Conservation (phyloP, 2,888 invertebrate species). For the Xylota sylvarum region DNA sequence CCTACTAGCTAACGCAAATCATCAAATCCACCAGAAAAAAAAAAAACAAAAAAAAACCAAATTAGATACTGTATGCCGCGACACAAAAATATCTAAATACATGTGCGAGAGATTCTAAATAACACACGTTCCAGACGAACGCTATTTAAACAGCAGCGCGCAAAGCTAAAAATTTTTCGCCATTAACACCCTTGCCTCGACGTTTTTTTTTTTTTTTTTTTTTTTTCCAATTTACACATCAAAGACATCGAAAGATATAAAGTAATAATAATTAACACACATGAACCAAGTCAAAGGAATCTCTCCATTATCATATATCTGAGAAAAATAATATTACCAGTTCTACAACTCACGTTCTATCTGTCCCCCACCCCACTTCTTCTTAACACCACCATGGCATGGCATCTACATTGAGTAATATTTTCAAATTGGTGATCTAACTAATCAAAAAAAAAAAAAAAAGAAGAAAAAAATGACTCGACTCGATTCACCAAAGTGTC, state of each 20-base stretch:
- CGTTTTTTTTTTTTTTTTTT: no score
- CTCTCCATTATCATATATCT: constrained; percentile 15
- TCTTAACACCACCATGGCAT: no score
- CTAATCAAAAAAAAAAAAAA: constrained; percentile 6
- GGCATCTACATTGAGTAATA: constrained; percentile 12
- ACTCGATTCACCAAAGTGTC: constrained; percentile 10
- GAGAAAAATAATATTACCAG: neutral
- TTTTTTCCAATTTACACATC: constrained; percentile 21
- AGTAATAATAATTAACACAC: constrained; percentile 22
- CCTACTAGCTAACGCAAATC: neutral
- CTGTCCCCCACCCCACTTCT: no score
- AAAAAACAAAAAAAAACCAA: no score
- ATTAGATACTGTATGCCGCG: neutral
- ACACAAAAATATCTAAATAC: neutral
- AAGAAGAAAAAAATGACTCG: neutral
- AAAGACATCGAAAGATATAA: neutral
- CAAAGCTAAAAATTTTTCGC: constrained; percentile 9
- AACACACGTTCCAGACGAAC: constrained; percentile 6
- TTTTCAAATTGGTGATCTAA: constrained; percentile 39
- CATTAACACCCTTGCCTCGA: constrained; percentile 12
- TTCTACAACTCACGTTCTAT: neutral
- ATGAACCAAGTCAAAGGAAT: constrained; percentile 22
- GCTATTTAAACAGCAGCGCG: neutral
- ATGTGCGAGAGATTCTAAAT: neutral
- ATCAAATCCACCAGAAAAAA: neutral